phyloP scores from a whole-genome alignment of 2,113 vertebrate genomes.

The Physeter macrocephalus region DNA sequence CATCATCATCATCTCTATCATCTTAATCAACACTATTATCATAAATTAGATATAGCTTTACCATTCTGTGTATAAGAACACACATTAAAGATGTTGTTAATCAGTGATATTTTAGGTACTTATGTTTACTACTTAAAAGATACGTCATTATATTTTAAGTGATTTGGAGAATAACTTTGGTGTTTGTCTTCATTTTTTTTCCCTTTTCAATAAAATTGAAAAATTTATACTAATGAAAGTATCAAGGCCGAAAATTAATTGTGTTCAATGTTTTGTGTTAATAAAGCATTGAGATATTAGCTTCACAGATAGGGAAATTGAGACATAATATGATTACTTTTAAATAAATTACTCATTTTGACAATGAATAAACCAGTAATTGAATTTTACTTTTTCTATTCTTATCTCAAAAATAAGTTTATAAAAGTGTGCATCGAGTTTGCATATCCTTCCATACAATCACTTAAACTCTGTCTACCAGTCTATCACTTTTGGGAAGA shows the following conservation, averaged over 20 bases:
- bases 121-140: not conserved
- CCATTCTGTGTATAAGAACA: not conserved
- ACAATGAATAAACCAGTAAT: not conserved
- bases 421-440: constrained; percentile 17
- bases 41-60: not conserved
- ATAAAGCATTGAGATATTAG: not conserved
- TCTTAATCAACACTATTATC: not conserved
- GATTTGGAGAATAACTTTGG: not conserved
- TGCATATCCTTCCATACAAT: constrained; percentile 16
- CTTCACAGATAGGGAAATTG: not conserved
- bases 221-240: not conserved
- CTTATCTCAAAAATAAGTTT: constrained; percentile 42
- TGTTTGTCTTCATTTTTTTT: not conserved
- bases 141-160: not conserved
- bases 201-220: not conserved
- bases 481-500: constrained; percentile 62
- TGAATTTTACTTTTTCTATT: constrained; percentile 17
- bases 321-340: not conserved
- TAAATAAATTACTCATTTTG: not conserved
- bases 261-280: not conserved
- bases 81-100: not conserved
- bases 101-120: not conserved
- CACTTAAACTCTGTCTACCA: constrained; percentile 39
- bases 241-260: not conserved
- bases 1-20: not conserved